Conservation (phyloP, 2,888 invertebrate species). For the Byasa hedistus region DNA sequence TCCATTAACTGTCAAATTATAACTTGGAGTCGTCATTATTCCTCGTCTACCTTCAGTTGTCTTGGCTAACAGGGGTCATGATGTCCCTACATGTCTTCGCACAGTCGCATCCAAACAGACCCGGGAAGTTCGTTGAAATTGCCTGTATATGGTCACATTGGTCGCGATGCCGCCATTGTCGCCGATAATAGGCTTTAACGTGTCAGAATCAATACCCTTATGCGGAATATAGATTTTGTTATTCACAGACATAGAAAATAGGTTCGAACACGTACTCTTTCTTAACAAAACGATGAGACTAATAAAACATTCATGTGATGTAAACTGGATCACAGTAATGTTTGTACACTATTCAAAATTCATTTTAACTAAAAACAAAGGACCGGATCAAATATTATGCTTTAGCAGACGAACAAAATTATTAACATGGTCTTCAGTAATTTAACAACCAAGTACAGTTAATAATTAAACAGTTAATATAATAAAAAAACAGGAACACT, state of each 20-base stretch:
- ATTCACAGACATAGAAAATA: not conserved
- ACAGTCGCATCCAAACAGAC: conserved; percentile 1
- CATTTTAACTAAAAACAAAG: too few relatives aligned
- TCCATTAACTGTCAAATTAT: too few relatives aligned
- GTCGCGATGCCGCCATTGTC: conserved; percentile 27
- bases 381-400: too few relatives aligned
- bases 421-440: too few relatives aligned
- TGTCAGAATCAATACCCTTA: conserved; percentile 26
- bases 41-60: too few relatives aligned
- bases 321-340: too few relatives aligned
- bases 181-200: conserved; percentile 22
- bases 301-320: too few relatives aligned
- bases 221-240: conserved; percentile 12
- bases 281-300: too few relatives aligned
- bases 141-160: conserved; percentile 18
- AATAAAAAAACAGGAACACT: not conserved
- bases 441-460: not conserved
- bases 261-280: not conserved
- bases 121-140: conserved; percentile 10
- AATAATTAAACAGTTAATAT: not conserved
- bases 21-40: too few relatives aligned
- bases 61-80: not conserved
- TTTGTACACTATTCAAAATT: too few relatives aligned
- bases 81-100: conserved; percentile 26
- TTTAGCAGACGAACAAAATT: too few relatives aligned